Evolutionary conservation across 2,888 invertebrate species (phyloP).

Genomic region (Drosophila picticornis): DNA sequence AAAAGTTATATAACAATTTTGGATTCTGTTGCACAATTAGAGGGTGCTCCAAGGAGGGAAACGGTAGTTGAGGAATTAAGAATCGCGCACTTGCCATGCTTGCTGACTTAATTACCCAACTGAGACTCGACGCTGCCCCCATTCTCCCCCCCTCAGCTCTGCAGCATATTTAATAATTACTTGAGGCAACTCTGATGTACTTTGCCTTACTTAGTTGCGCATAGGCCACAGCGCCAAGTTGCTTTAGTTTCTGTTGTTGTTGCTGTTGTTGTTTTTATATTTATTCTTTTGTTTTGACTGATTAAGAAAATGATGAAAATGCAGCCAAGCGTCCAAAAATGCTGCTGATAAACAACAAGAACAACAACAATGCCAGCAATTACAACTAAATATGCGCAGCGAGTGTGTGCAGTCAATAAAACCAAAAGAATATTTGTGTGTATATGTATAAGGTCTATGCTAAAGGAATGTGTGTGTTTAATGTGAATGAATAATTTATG

Average conservation of each 20-base stretch:
- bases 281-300: constrained; percentile 66
- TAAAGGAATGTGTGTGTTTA: neutral
- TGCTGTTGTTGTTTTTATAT: constrained; percentile 15
- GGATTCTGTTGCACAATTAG: constrained; percentile 17
- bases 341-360: constrained; percentile 58
- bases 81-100: constrained; percentile 72
- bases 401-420: constrained; percentile 70
- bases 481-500: neutral
- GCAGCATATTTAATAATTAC: constrained; percentile 46
- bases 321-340: constrained; percentile 72
- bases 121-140: constrained; percentile 32
- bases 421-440: constrained; percentile 49
- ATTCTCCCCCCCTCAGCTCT: neutral
- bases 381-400: constrained; percentile 39
- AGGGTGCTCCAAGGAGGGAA: constrained; percentile 1
- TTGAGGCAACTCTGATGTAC: constrained; percentile 19
- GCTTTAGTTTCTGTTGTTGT: constrained; percentile 16
- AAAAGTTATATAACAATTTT: constrained; percentile 59
- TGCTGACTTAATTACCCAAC: constrained; percentile 67
- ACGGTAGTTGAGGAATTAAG: neutral
- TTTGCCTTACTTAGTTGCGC: constrained; percentile 32
- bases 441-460: constrained; percentile 2
- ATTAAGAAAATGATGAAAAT: constrained; percentile 73
- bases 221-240: constrained; percentile 41
- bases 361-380: constrained; percentile 29